These are phyloP conservation scores for Hirundichthys speculiger DNA, from an alignment of 2,113 vertebrate species.

Conservation along the genomic window DNA sequence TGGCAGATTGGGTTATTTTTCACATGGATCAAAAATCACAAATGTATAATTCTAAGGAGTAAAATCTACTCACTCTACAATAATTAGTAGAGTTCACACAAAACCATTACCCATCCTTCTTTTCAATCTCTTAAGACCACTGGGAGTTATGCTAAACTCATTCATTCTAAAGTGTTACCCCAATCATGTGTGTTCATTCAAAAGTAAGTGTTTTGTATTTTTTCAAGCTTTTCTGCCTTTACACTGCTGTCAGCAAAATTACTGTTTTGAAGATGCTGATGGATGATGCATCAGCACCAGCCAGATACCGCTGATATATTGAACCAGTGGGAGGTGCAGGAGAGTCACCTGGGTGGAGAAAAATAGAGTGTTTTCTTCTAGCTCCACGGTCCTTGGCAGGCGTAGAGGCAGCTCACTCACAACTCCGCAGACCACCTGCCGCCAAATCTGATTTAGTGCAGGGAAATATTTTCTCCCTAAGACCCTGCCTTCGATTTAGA, in stretches of 20 bases:
- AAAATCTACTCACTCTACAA: too few species aligned
- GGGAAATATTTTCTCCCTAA: constrained; percentile 76
- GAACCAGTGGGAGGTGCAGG: constrained; percentile 56
- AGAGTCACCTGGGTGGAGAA: constrained; percentile 59
- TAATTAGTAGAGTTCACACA: too few species aligned
- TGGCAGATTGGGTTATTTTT: too few species aligned
- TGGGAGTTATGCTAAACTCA: too few species aligned
- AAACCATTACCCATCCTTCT: too few species aligned
- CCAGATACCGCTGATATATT: constrained; percentile 49
- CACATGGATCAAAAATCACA: too few species aligned
- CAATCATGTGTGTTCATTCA: not conserved
- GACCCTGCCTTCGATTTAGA: constrained; percentile 76
- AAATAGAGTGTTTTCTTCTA: constrained; percentile 70
- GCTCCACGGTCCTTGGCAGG: constrained; percentile 61
- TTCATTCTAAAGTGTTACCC: too few species aligned
- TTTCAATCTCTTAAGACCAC: too few species aligned
- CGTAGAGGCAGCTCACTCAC: constrained; percentile 68
- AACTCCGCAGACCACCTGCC: constrained; percentile 73
- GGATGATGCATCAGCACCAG: constrained; percentile 40
- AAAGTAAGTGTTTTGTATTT: not conserved
- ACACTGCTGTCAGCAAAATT: constrained; percentile 5
- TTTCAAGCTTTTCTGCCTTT: constrained; percentile 14
- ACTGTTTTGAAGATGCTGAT: constrained; percentile 44
- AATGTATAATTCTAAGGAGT: too few species aligned
- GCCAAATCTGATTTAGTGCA: constrained; percentile 82